Evolutionary conservation across 2,113 vertebrate genomes (phyloP).

Genomic region (Progne subis): DNA sequence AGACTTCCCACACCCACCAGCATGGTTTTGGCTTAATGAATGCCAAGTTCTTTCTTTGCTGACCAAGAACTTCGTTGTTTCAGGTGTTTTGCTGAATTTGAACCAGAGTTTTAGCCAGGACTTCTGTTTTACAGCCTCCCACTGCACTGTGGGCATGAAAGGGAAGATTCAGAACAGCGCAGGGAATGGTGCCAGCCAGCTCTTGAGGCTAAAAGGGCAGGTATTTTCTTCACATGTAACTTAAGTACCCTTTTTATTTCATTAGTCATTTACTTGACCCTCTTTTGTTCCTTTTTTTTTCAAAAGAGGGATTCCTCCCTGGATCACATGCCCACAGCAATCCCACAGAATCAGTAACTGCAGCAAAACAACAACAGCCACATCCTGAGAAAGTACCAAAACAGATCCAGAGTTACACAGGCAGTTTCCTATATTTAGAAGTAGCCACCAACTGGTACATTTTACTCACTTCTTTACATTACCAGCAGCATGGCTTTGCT

Average conservation of each 20-base stretch:
- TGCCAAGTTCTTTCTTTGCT: not conserved
- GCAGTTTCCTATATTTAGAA: not conserved
- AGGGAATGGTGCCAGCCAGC: not conserved
- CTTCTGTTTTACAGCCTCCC: not conserved
- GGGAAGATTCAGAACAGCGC: not conserved
- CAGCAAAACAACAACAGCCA: not conserved
- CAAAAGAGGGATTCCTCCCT: not conserved
- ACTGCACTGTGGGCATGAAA: not conserved
- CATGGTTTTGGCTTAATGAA: not conserved
- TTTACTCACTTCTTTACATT: constrained; percentile 17
- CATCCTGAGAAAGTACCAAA: not conserved
- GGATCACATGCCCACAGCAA: not conserved
- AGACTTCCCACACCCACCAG: not conserved
- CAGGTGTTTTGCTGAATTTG: not conserved
- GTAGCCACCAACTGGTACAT: not conserved
- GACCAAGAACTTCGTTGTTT: not conserved
- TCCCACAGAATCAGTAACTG: not conserved
- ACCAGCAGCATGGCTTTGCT: not conserved
- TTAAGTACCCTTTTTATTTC: not conserved
- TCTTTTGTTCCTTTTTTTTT: not conserved
- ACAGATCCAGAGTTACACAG: not conserved
- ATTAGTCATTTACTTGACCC: not conserved
- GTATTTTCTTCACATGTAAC: not conserved
- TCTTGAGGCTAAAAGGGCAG: not conserved
- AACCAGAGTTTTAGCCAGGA: not conserved